Evolutionary conservation across 2,113 vertebrate genomes (phyloP).

Genomic region (Heptranchias perlo): DNA sequence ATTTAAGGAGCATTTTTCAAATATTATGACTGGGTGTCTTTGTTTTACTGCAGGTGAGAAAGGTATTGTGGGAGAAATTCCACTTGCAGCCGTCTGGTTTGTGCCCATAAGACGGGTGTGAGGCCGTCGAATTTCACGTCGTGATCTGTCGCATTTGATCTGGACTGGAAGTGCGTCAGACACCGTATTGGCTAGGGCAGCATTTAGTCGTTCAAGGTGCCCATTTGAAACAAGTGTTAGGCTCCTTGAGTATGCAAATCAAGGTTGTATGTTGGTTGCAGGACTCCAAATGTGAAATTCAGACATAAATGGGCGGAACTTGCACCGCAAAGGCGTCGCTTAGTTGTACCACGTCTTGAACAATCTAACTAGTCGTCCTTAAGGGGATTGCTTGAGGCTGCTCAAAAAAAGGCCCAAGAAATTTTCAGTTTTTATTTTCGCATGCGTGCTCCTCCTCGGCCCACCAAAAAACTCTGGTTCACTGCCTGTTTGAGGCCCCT

Average conservation of each 20-base stretch:
- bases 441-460: too few species aligned
- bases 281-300: not conserved
- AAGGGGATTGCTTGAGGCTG: not conserved
- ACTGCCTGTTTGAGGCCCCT: not conserved
- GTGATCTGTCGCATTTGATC: not conserved
- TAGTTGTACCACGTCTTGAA: not conserved
- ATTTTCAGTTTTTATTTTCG: not conserved
- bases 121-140: not conserved
- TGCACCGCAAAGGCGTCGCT: accelerated
- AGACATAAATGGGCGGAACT: not conserved
- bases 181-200: not conserved
- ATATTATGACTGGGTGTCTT: not conserved
- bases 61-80: not conserved
- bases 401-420: not conserved
- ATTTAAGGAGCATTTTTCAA: not conserved
- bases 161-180: not conserved
- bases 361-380: not conserved
- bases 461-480: too few species aligned
- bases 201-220: not conserved
- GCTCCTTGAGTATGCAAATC: not conserved
- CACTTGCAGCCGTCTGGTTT: not conserved
- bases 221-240: not conserved
- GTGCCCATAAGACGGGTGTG: not conserved
- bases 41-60: not conserved
- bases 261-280: not conserved